A percentile compares a stretch with the other conserved stretches of the same genome.
Evolutionary conservation across 2,797 vertebrate genomes (phyloP).

Genomic region (Helarctos malayanus): DNA sequence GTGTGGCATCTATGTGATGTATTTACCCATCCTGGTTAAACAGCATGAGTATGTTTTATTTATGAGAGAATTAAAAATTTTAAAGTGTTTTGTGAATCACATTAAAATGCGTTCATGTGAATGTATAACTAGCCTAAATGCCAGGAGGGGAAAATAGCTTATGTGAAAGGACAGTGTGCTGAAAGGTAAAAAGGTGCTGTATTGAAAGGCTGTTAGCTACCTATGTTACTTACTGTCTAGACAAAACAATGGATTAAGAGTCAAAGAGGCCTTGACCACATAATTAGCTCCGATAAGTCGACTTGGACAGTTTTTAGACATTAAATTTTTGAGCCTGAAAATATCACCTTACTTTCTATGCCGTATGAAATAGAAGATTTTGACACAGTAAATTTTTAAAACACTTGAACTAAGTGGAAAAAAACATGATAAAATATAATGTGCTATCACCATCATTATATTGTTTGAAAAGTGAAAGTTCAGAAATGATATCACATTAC

Average conservation of each 20-base stretch:
- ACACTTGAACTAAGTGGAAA: neutral
- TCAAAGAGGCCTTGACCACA: neutral
- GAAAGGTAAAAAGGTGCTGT: neutral
- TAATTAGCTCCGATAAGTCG: neutral
- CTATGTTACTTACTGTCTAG: neutral
- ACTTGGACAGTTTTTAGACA: neutral
- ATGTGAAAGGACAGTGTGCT: neutral
- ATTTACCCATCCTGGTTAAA: neutral
- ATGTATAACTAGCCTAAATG: conserved; percentile 8
- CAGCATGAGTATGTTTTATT: neutral
- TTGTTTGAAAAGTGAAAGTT: conserved; percentile 26
- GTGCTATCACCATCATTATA: neutral
- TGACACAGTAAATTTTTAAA: conserved; percentile 19
- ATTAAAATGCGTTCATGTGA: conserved; percentile 5
- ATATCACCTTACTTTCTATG: conserved; percentile 25
- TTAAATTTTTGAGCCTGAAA: neutral
- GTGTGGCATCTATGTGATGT: neutral
- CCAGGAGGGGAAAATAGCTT: neutral
- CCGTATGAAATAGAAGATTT: neutral
- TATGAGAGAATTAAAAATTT: conserved; percentile 15
- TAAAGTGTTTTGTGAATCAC: neutral
- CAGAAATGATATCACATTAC: conserved; percentile 25
- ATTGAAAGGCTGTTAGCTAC: neutral
- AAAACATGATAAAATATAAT: conserved; percentile 19
- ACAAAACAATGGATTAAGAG: neutral